These are phyloP conservation scores for Thelaira solivaga DNA, from an alignment of 2,888 invertebrate genomes.

Conservation along the genomic window DNA sequence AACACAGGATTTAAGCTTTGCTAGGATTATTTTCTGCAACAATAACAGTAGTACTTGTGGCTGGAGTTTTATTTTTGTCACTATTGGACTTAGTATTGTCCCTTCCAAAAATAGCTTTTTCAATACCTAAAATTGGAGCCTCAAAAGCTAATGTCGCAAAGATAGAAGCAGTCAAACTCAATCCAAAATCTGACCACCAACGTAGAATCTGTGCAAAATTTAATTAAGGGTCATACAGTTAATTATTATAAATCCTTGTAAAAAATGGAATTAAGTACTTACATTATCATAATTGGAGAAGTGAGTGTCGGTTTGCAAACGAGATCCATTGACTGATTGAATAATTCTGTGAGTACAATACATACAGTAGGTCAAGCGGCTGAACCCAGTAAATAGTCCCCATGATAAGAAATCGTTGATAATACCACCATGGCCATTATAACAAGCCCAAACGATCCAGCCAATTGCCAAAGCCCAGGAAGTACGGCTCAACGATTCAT, in stretches of 20 bases:
- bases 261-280: slow-evolving; percentile 54
- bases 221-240: not conserved
- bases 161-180: slow-evolving; percentile 74
- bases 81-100: slow-evolving; percentile 63
- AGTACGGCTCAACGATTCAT: slow-evolving; percentile 72
- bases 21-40: slow-evolving; percentile 12
- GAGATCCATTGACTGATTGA: slow-evolving; percentile 71
- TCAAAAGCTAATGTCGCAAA: slow-evolving; percentile 78
- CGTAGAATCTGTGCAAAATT: slow-evolving; percentile 70
- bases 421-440: slow-evolving; percentile 75
- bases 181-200: slow-evolving; percentile 77
- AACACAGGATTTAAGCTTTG: slow-evolving; percentile 45
- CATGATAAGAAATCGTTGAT: slow-evolving; percentile 75
- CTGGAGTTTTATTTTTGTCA: slow-evolving; percentile 30
- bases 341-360: slow-evolving; percentile 75
- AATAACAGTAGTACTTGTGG: slow-evolving; percentile 1
- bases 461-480: slow-evolving; percentile 74
- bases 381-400: slow-evolving; percentile 74
- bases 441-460: slow-evolving; percentile 76
- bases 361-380: slow-evolving; percentile 74
- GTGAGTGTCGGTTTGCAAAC: slow-evolving; percentile 72
- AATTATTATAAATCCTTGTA: not conserved
- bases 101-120: slow-evolving; percentile 73
- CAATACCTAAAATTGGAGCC: slow-evolving; percentile 77
- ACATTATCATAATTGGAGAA: slow-evolving; percentile 75